These are phyloP conservation scores for Nyctibius bracteatus DNA, from an alignment of 2,113 vertebrate genomes.

Conservation along the genomic window DNA sequence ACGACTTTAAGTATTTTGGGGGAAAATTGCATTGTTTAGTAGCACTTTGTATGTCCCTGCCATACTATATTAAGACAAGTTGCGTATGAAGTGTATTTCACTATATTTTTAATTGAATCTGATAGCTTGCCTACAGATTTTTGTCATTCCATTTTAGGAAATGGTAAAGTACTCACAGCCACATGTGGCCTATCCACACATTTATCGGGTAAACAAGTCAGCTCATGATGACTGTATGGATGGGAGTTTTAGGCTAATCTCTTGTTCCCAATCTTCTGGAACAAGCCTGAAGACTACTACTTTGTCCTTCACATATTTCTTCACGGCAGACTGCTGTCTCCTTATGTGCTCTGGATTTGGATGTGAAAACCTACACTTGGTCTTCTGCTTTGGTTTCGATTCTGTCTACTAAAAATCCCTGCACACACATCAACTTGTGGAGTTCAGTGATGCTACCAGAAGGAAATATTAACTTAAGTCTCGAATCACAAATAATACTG, in stretches of 20 bases:
- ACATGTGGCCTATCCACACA: not conserved
- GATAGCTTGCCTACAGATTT: not conserved
- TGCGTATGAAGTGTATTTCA: not conserved
- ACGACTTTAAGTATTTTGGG: fast-evolving
- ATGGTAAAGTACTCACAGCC: not conserved
- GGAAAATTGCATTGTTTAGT: not conserved
- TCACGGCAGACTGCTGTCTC: not conserved
- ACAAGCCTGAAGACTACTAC: not conserved
- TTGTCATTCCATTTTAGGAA: not conserved
- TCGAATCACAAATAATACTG: not conserved
- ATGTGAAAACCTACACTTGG: not conserved
- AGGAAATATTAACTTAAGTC: not conserved
- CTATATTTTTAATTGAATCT: not conserved
- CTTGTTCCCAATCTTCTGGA: not conserved
- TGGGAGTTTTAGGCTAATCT: not conserved
- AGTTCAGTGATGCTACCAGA: not conserved
- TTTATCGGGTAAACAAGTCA: not conserved
- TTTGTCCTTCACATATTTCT: not conserved
- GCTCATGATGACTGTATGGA: not conserved
- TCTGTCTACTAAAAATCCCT: not conserved
- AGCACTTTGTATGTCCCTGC: not conserved
- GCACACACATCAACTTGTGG: not conserved
- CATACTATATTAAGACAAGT: fast-evolving
- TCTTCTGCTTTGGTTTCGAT: not conserved
- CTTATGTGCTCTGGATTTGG: not conserved